These are phyloP conservation scores for Calliopum simillimum DNA, from an alignment of 2,888 invertebrate genomes.

Conservation along the genomic window DNA sequence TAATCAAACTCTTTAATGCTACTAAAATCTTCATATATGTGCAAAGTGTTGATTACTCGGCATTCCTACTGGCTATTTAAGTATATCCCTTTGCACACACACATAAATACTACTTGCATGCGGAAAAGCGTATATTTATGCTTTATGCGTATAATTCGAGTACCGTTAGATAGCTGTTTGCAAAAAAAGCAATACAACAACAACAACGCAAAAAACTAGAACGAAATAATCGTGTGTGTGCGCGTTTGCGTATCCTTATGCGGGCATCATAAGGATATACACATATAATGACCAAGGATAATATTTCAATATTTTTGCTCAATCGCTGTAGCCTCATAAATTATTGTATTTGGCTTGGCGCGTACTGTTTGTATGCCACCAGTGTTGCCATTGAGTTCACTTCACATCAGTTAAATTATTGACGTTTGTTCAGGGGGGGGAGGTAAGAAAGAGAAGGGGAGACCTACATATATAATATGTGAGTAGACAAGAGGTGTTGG, in stretches of 20 bases:
- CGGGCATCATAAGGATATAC: background rate
- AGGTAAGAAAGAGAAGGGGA: too few relatives aligned
- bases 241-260: constrained; percentile 13
- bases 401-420: constrained; percentile 11
- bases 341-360: constrained; percentile 9
- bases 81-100: constrained; percentile 1
- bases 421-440: background rate
- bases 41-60: too few relatives aligned
- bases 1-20: too few relatives aligned
- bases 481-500: too few relatives aligned
- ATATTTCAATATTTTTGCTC: constrained; percentile 36
- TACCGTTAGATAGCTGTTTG: constrained; percentile 22
- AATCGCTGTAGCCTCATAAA: constrained; percentile 28
- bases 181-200: background rate
- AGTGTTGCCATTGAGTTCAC: constrained; percentile 2
- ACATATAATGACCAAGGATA: constrained; percentile 23
- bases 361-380: constrained; percentile 1
- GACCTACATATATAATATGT: too few relatives aligned
- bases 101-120: background rate
- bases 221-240: constrained; percentile 7
- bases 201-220: background rate
- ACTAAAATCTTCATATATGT: too few relatives aligned
- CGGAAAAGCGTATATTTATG: background rate
- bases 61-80: background rate
- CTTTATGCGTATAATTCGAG: constrained; percentile 27